A percentile compares a stretch with the other conserved stretches of the same genome.
phyloP scores from a whole-genome alignment of 2,888 invertebrate genomes.

The Orthonychiurus folsomi region DNA sequence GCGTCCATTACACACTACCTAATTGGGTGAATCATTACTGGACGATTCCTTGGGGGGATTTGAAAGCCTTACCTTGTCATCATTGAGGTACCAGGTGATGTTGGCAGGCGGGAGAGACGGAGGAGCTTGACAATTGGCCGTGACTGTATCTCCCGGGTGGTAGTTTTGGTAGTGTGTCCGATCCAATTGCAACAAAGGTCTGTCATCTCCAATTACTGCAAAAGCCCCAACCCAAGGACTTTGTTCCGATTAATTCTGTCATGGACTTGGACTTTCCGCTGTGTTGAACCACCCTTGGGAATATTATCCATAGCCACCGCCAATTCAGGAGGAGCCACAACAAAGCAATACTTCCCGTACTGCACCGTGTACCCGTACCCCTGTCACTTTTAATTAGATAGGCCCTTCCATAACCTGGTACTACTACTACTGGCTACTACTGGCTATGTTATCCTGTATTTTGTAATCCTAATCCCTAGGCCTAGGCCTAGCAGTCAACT shows the following conservation, averaged over 20 bases:
- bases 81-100: constrained; percentile 35
- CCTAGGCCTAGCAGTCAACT: not conserved
- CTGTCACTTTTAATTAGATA: constrained; percentile 5
- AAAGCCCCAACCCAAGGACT: not conserved
- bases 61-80: constrained; percentile 21
- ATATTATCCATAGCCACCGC: not conserved
- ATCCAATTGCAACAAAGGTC: constrained; percentile 30
- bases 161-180: constrained; percentile 35
- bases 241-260: constrained; percentile 16
- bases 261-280: constrained; percentile 6
- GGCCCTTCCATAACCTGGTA: not conserved
- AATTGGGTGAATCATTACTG: too few relatives aligned
- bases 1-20: too few relatives aligned
- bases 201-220: constrained; percentile 37
- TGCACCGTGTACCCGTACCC: not conserved
- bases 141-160: constrained; percentile 36
- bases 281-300: constrained; percentile 11
- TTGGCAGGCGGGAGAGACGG: constrained; percentile 29
- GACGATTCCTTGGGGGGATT: too few relatives aligned
- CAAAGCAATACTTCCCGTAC: not conserved
- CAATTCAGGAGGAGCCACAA: not conserved
- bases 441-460: not conserved
- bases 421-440: not conserved
- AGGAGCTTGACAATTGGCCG: constrained; percentile 30
- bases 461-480: not conserved